Conservation (phyloP, 2,888 invertebrate species). For the Pogonocherus hispidulus region DNA sequence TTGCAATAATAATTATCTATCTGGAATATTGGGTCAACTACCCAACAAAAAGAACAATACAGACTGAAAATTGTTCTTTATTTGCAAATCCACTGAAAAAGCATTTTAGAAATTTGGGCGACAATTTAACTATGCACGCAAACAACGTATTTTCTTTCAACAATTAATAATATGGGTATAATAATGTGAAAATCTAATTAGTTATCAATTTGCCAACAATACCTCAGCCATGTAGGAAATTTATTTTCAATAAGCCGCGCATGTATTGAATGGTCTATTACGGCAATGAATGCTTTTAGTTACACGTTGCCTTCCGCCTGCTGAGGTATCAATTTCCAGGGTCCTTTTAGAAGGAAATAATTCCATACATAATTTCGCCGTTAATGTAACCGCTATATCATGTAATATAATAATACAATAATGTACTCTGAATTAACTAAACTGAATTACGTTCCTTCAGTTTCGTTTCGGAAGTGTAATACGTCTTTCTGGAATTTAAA, state of each 20-base stretch:
- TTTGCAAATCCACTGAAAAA: too few species aligned
- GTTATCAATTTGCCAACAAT: not conserved
- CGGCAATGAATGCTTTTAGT: conserved; percentile 1
- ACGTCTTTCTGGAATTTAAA: too few species aligned
- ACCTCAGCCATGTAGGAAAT: not conserved
- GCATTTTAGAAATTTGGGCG: too few species aligned
- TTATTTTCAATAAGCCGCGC: not conserved
- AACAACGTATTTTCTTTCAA: too few species aligned
- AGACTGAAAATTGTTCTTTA: too few species aligned
- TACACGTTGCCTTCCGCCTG: not conserved
- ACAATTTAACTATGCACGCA: too few species aligned
- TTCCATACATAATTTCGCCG: not conserved
- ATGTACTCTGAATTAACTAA: not conserved
- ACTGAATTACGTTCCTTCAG: not conserved
- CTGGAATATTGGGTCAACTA: too few species aligned
- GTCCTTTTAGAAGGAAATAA: conserved; percentile 3
- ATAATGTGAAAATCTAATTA: not conserved
- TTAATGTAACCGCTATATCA: not conserved
- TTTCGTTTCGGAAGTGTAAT: too few species aligned
- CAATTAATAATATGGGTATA: too few species aligned
- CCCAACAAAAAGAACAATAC: too few species aligned
- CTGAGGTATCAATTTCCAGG: not conserved
- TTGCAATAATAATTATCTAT: too few species aligned
- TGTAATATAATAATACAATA: not conserved
- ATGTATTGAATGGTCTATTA: not conserved